These are phyloP conservation scores for Pandemis corylana DNA, from an alignment of 2,888 invertebrate species.

Conservation along the genomic window DNA sequence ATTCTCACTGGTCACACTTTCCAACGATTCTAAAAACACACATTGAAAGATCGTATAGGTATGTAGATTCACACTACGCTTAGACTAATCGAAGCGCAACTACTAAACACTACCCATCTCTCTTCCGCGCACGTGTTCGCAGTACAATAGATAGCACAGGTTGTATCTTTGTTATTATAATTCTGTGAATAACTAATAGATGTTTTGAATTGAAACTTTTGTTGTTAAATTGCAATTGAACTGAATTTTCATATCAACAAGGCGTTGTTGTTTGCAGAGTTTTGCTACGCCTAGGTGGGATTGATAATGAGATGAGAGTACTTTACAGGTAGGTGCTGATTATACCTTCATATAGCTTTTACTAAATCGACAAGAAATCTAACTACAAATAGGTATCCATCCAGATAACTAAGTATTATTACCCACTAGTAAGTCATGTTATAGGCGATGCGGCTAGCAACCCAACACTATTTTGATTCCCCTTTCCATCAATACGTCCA, in stretches of 20 bases:
- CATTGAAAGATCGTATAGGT: background rate
- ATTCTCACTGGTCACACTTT: slow-evolving; percentile 3
- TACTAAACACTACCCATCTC: slow-evolving; percentile 29
- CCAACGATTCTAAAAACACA: background rate
- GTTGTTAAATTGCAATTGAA: slow-evolving; percentile 38
- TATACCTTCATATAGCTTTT: background rate
- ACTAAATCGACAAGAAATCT: background rate
- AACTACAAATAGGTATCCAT: too few species aligned
- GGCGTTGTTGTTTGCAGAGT: slow-evolving; percentile 31
- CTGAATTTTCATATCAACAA: slow-evolving; percentile 39
- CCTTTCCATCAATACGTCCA: too few species aligned
- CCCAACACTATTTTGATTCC: too few species aligned
- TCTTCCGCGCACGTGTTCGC: slow-evolving; percentile 33
- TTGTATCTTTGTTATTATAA: slow-evolving; percentile 42
- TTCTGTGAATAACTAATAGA: slow-evolving; percentile 40
- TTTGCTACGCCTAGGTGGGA: slow-evolving; percentile 21
- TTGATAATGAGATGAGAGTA: slow-evolving; percentile 10
- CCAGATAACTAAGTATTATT: too few species aligned
- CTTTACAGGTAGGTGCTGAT: background rate
- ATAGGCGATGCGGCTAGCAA: too few species aligned
- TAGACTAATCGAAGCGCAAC: slow-evolving; percentile 29
- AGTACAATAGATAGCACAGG: slow-evolving; percentile 36
- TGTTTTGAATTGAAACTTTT: slow-evolving; percentile 39
- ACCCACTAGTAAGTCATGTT: too few species aligned
- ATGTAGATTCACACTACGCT: background rate